Conservation (phyloP, 2,113 vertebrate species). For the Tupaia tana region DNA sequence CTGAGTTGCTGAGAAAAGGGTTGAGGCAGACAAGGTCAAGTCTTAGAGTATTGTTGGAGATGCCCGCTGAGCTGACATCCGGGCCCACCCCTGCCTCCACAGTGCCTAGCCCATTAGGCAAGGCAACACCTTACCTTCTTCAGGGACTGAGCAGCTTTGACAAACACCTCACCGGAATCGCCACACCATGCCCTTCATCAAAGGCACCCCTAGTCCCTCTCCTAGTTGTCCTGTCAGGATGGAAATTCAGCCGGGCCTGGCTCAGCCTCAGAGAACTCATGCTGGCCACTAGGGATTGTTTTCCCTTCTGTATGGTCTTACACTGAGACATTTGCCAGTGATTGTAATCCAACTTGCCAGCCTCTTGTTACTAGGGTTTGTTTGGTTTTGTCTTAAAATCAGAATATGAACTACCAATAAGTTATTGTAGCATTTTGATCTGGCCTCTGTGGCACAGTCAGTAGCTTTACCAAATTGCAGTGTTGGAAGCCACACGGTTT, state of each 20-base stretch:
- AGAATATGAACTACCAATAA: background rate
- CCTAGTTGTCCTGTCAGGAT: background rate
- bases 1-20: background rate
- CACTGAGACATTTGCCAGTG: background rate
- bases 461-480: too few species aligned
- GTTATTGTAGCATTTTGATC: too few species aligned
- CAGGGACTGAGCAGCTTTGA: background rate
- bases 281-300: background rate
- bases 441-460: too few species aligned
- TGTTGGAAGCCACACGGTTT: too few species aligned
- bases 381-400: background rate
- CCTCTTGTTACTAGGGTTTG: background rate
- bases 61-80: rapidly evolving
- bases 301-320: background rate
- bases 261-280: background rate
- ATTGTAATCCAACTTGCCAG: background rate
- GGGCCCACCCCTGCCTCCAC: background rate
- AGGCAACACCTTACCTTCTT: background rate
- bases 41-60: background rate
- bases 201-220: background rate
- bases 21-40: background rate
- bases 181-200: background rate
- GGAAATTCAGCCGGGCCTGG: rapidly evolving
- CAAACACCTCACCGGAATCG: background rate
- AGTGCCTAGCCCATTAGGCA: rapidly evolving